Evolutionary conservation across 2,797 vertebrate species (phyloP).

Genomic region (Xenentodon cancila): DNA sequence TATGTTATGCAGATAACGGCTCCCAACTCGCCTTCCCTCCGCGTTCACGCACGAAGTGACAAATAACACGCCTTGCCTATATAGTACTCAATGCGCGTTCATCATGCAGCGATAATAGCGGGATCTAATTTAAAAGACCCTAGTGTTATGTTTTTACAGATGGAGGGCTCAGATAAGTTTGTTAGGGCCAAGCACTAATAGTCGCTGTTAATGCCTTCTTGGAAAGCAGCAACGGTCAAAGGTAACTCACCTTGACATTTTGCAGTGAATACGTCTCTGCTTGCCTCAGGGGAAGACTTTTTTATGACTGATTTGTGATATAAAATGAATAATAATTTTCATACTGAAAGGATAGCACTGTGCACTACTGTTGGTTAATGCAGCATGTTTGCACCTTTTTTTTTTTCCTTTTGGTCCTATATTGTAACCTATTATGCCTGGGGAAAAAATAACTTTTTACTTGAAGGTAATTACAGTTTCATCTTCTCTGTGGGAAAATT

Average conservation of each 20-base stretch:
- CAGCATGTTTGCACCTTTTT: background rate
- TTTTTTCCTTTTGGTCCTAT: too few relatives aligned
- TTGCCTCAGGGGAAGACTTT: conserved; percentile 60
- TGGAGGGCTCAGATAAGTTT: background rate
- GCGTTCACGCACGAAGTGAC: too few relatives aligned
- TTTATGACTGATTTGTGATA: conserved; percentile 42
- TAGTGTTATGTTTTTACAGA: too few relatives aligned
- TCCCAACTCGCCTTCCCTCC: too few relatives aligned
- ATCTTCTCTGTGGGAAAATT: conserved; percentile 51
- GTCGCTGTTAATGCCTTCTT: conserved; percentile 42
- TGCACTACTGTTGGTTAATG: background rate
- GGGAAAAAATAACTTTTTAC: conserved; percentile 24
- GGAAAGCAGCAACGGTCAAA: conserved; percentile 59
- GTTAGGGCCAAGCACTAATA: background rate
- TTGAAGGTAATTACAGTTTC: conserved; percentile 24
- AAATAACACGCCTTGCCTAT: too few relatives aligned
- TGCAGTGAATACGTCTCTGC: conserved; percentile 62
- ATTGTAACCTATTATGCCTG: conserved; percentile 8
- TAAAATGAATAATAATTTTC: conserved; percentile 21
- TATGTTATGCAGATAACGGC: too few relatives aligned
- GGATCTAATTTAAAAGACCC: too few relatives aligned
- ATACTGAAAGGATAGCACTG: conserved; percentile 23
- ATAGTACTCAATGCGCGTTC: too few relatives aligned
- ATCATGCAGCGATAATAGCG: too few relatives aligned
- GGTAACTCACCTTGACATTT: conserved; percentile 73